A percentile compares a stretch with the other conserved stretches of the same genome.
Conservation (phyloP, 2,113 vertebrate genomes). For the Edolisoma coerulescens region DNA sequence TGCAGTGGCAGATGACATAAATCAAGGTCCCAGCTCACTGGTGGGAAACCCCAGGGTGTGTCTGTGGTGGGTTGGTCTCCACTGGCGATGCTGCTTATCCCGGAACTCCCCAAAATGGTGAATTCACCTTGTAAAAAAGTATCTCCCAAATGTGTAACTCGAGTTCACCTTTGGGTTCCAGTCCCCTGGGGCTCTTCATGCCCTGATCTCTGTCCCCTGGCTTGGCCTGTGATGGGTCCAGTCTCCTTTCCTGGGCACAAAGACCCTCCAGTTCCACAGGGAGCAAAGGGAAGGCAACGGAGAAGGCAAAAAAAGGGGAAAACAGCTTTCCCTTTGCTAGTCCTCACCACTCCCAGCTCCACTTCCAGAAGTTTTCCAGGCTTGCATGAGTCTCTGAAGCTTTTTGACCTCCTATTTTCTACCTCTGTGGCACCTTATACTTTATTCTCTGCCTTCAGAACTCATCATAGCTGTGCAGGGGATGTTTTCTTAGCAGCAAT, state of each 20-base stretch:
- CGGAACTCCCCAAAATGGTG: neutral
- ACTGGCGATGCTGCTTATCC: neutral
- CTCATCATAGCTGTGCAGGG: neutral
- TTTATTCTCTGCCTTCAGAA: slow-evolving; percentile 18
- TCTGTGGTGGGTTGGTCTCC: neutral
- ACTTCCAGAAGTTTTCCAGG: neutral
- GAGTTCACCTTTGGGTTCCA: neutral
- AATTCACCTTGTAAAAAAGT: neutral
- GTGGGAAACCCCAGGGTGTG: neutral
- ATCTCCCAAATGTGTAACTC: neutral
- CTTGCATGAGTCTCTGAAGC: neutral
- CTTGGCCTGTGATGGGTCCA: neutral
- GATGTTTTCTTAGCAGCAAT: neutral
- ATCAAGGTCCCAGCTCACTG: neutral
- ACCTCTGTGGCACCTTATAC: neutral
- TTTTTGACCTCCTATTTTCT: neutral
- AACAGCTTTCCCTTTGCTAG: neutral
- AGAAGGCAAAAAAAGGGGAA: neutral
- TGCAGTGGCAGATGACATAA: neutral
- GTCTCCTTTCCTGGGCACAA: neutral
- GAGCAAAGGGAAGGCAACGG: neutral
- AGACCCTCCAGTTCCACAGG: rapidly evolving
- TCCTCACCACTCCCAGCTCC: neutral
- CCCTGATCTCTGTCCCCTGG: neutral
- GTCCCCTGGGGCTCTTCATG: rapidly evolving